Percentiles rank a stretch among this genome's conserved stretches.
Evolutionary conservation across 2,888 invertebrate species (phyloP).

Genomic region (Lagria hirta): DNA sequence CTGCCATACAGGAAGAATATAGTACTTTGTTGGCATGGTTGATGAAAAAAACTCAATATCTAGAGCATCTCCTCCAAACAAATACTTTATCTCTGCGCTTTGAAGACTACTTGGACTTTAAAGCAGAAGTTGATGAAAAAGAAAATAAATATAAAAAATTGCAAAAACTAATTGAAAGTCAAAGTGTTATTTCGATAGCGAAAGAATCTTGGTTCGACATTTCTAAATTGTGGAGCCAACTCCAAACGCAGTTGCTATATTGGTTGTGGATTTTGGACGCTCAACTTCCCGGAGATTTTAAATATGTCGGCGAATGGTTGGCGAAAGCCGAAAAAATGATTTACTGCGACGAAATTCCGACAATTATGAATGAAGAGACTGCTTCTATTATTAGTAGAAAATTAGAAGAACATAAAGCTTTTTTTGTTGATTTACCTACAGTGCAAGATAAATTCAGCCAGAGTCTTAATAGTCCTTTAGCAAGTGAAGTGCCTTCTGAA

Average conservation of each 20-base stretch:
- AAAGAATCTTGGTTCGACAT: slow-evolving; percentile 85
- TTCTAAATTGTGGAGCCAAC: slow-evolving; percentile 76
- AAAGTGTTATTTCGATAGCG: slow-evolving; percentile 79
- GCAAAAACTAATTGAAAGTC: slow-evolving; percentile 76
- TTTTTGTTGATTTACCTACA: slow-evolving; percentile 81
- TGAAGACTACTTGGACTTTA: slow-evolving; percentile 77
- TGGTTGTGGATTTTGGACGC: slow-evolving; percentile 92
- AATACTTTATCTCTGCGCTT: slow-evolving; percentile 76
- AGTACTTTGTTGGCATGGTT: slow-evolving; percentile 81
- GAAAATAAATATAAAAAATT: slow-evolving; percentile 74
- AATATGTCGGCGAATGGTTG: slow-evolving; percentile 86
- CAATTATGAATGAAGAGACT: slow-evolving; percentile 84
- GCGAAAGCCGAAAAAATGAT: slow-evolving; percentile 82
- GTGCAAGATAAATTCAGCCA: slow-evolving; percentile 77
- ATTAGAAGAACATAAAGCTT: slow-evolving; percentile 84
- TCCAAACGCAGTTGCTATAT: slow-evolving; percentile 74
- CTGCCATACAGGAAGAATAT: slow-evolving; percentile 79
- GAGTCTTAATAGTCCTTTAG: slow-evolving; percentile 68
- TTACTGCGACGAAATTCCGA: slow-evolving; percentile 79
- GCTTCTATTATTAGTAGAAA: slow-evolving; percentile 85
- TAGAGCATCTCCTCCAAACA: slow-evolving; percentile 75
- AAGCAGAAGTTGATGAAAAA: slow-evolving; percentile 74
- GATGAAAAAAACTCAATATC: slow-evolving; percentile 71
- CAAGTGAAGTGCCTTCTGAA: slow-evolving; percentile 71
- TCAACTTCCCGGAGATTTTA: slow-evolving; percentile 81